Percentiles rank a stretch among this genome's conserved stretches.
phyloP scores from a whole-genome alignment of 2,888 invertebrate genomes.

The Rhorus exstirpatorius region DNA sequence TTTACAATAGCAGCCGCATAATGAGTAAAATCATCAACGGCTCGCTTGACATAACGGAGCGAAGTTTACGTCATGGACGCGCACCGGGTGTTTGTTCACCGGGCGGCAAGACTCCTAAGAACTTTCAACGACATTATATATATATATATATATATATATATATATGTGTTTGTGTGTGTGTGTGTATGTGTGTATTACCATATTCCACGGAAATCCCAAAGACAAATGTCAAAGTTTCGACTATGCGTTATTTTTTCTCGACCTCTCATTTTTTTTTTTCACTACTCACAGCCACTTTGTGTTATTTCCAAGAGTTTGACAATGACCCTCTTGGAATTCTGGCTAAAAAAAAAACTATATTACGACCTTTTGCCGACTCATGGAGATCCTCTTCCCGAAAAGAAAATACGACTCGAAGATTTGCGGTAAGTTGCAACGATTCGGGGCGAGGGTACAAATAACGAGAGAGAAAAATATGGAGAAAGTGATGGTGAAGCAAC shows the following conservation, averaged over 20 bases:
- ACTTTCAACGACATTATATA: conserved; percentile 30
- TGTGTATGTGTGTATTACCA: conserved; percentile 23
- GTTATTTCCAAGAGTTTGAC: conserved; percentile 17
- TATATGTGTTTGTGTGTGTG: too few species aligned
- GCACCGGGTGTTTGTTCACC: conserved; percentile 73
- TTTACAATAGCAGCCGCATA: conserved; percentile 71
- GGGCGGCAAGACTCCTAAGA: conserved; percentile 63
- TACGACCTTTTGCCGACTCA: conserved; percentile 10
- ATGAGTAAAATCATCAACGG: conserved; percentile 80
- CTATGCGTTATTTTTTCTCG: neutral
- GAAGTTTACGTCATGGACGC: conserved; percentile 46
- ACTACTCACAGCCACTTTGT: conserved; percentile 19
- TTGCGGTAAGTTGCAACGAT: neutral
- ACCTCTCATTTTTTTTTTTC: neutral
- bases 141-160: too few species aligned
- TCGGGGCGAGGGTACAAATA: too few species aligned
- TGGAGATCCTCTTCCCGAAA: neutral
- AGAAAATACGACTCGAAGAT: conserved; percentile 12
- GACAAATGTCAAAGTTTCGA: conserved; percentile 31
- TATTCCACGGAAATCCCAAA: conserved; percentile 49
- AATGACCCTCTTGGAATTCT: conserved; percentile 21
- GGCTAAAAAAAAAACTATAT: neutral
- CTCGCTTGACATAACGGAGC: conserved; percentile 79
- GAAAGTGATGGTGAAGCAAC: conserved; percentile 26
- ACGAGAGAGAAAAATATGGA: conserved; percentile 19